These are phyloP conservation scores for Arion vulgaris DNA, from an alignment of 1,140 invertebrate genomes.

Conservation along the genomic window DNA sequence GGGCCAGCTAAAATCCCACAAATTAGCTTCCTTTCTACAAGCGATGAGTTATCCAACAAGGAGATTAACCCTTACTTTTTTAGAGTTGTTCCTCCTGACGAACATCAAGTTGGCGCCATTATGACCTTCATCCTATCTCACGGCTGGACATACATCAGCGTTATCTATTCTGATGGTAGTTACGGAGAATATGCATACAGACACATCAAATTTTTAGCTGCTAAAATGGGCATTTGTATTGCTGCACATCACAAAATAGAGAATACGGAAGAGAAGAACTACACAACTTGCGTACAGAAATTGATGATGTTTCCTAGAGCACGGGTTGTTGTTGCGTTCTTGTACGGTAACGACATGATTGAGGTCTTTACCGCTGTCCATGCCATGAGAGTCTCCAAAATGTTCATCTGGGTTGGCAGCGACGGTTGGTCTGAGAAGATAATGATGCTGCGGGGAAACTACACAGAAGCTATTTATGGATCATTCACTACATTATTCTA, in stretches of 20 bases:
- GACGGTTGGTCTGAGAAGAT: slow-evolving; percentile 31
- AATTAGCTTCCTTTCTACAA: slow-evolving; percentile 44
- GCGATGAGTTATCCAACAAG: slow-evolving; percentile 43
- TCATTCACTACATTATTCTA: slow-evolving; percentile 12
- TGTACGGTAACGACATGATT: slow-evolving; percentile 9
- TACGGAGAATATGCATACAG: slow-evolving; percentile 30
- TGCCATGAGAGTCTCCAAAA: neutral
- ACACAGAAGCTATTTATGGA: slow-evolving; percentile 57
- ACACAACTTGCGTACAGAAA: neutral
- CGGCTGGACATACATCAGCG: slow-evolving; percentile 53
- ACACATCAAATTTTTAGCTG: slow-evolving; percentile 15
- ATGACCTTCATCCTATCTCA: slow-evolving; percentile 78
- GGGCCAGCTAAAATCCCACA: slow-evolving; percentile 80
- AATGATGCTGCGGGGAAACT: neutral
- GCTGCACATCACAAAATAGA: slow-evolving; percentile 76
- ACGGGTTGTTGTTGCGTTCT: slow-evolving; percentile 18
- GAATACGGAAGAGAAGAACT: slow-evolving; percentile 12
- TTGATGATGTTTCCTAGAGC: slow-evolving; percentile 11
- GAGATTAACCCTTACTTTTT: slow-evolving; percentile 46
- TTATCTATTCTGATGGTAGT: slow-evolving; percentile 15
- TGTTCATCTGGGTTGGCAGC: slow-evolving; percentile 33
- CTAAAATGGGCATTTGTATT: slow-evolving; percentile 14
- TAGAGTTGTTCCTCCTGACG: slow-evolving; percentile 47
- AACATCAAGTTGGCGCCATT: slow-evolving; percentile 81
- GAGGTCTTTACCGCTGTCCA: slow-evolving; percentile 1